These are phyloP conservation scores for Oophaga pumilio DNA, from an alignment of 2,113 vertebrate species.

Conservation along the genomic window DNA sequence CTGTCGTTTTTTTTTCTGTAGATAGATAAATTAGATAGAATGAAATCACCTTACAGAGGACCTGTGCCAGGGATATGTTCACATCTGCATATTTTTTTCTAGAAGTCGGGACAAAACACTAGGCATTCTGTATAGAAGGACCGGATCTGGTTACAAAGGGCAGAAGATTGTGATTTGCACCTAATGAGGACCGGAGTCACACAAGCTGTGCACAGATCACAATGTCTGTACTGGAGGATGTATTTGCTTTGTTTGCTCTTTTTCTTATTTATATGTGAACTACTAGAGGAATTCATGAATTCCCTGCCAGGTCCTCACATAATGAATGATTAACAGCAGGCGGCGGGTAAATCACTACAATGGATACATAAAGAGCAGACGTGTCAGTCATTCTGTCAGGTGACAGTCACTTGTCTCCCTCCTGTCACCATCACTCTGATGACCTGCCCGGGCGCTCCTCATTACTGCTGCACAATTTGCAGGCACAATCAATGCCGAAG, in stretches of 20 bases:
- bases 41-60: no score
- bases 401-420: constrained; percentile 15
- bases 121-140: no score
- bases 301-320: background rate
- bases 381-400: constrained; percentile 12
- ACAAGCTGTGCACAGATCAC: background rate
- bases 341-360: constrained; percentile 15
- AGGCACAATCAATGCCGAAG: constrained; percentile 17
- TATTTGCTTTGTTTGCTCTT: background rate
- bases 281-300: constrained; percentile 14
- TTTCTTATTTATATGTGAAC: background rate
- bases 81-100: no score
- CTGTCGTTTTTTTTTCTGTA: no score
- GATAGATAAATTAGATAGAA: no score
- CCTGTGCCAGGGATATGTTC: no score
- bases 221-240: background rate
- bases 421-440: background rate
- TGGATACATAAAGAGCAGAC: constrained; percentile 29
- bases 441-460: constrained; percentile 1
- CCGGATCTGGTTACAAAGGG: background rate
- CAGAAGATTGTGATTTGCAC: background rate
- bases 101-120: no score
- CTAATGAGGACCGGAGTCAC: background rate
- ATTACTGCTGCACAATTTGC: constrained; percentile 22
- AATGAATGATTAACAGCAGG: constrained; percentile 36